These are phyloP conservation scores for Aegypius monachus DNA, from an alignment of 2,113 vertebrate genomes.

Conservation along the genomic window DNA sequence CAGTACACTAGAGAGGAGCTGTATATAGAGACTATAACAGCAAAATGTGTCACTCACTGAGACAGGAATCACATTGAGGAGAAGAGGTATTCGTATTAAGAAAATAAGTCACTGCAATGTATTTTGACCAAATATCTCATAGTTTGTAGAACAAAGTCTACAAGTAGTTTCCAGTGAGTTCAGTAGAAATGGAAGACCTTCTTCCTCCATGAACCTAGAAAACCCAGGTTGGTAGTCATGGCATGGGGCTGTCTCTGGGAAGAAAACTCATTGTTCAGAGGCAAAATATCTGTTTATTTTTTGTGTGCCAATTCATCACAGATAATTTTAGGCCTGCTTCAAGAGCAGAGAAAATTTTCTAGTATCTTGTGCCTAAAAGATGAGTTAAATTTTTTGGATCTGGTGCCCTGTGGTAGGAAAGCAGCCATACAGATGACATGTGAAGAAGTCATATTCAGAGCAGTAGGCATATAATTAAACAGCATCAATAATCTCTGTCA, in stretches of 20 bases:
- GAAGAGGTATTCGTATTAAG: not conserved
- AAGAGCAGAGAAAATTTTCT: not conserved
- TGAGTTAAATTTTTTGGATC: not conserved
- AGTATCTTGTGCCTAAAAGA: not conserved
- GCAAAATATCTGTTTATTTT: not conserved
- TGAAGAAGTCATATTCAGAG: not conserved
- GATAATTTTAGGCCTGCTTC: not conserved
- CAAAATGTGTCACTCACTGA: not conserved
- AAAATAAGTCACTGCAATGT: not conserved
- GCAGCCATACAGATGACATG: not conserved
- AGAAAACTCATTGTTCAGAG: not conserved
- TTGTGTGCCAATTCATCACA: not conserved
- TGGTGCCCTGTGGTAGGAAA: not conserved
- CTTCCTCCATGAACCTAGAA: not conserved
- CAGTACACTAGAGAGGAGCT: not conserved
- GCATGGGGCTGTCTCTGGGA: not conserved
- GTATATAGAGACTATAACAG: not conserved
- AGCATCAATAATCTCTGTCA: not conserved
- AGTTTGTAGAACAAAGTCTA: not conserved
- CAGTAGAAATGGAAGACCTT: not conserved
- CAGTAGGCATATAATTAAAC: not conserved
- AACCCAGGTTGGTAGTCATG: not conserved
- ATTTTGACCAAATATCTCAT: not conserved
- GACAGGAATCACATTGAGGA: not conserved
- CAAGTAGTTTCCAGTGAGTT: not conserved